Percentiles rank a stretch among this genome's conserved stretches.
Conservation (phyloP, 2,888 invertebrate genomes). For the Melitaea athalia region DNA sequence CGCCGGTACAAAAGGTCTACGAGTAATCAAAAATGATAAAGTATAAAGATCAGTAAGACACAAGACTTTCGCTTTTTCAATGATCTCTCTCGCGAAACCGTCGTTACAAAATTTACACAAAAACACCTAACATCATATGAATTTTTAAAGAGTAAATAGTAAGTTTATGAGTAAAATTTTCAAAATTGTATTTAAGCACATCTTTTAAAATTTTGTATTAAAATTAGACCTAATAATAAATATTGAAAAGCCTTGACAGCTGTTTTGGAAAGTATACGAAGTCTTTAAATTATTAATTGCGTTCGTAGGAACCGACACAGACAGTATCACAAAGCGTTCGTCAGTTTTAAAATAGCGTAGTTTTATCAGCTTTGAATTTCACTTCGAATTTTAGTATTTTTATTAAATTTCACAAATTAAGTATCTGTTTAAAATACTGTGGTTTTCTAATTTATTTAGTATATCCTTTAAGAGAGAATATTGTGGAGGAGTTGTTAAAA, state of each 20-base stretch:
- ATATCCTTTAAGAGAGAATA: constrained; percentile 5
- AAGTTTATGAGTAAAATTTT: not conserved
- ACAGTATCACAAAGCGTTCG: constrained; percentile 47
- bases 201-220: constrained; percentile 5
- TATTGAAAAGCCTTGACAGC: constrained; percentile 51
- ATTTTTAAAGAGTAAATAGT: not conserved
- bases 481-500: not conserved
- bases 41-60: constrained; percentile 12
- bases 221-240: constrained; percentile 37
- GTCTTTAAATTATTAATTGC: constrained; percentile 64
- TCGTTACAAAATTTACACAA: not conserved
- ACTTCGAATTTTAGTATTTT: constrained; percentile 36
- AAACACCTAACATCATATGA: too few relatives aligned
- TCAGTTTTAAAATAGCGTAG: constrained; percentile 50
- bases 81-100: not conserved
- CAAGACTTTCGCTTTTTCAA: constrained; percentile 5
- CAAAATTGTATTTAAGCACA: not conserved
- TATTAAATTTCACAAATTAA: constrained; percentile 32
- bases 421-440: constrained; percentile 19
- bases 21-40: constrained; percentile 29
- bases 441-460: constrained; percentile 17
- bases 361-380: constrained; percentile 42
- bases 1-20: constrained; percentile 32
- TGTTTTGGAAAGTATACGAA: constrained; percentile 59
- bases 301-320: constrained; percentile 45